Percentiles rank a stretch among this genome's conserved stretches.
Conservation (phyloP, 35 echinoderm and acorn worm genomes). For the Amphiura filiformis region DNA sequence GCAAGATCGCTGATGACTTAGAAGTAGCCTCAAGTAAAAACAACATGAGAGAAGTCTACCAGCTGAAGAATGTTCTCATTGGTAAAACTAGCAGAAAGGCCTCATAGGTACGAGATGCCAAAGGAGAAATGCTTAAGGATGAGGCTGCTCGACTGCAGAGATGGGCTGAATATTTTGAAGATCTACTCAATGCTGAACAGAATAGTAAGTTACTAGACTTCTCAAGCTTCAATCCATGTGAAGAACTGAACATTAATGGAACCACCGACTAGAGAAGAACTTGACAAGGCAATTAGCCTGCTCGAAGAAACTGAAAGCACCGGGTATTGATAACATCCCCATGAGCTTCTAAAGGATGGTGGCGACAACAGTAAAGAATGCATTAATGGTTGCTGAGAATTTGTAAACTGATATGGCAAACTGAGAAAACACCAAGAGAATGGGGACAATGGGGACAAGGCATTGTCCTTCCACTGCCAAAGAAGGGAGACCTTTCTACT, state of each 20-base stretch:
- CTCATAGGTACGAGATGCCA: not conserved
- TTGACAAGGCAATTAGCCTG: slow-evolving; percentile 9
- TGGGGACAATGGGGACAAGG: not conserved
- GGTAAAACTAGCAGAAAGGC: not conserved
- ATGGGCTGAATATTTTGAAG: slow-evolving; percentile 13
- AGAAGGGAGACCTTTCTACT: slow-evolving; percentile 22
- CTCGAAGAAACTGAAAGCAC: slow-evolving; percentile 10
- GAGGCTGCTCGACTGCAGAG: slow-evolving; percentile 1
- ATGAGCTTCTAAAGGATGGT: slow-evolving; percentile 27
- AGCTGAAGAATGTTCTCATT: not conserved
- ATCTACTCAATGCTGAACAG: slow-evolving; percentile 7
- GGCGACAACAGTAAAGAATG: not conserved
- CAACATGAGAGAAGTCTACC: slow-evolving; percentile 31
- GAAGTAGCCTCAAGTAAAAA: too few relatives aligned
- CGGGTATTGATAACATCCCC: slow-evolving; percentile 14
- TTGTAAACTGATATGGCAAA: slow-evolving; percentile 8
- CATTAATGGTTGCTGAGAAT: not conserved
- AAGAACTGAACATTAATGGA: slow-evolving; percentile 9
- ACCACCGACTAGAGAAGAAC: not conserved
- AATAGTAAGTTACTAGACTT: not conserved
- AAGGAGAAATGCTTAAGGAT: slow-evolving; percentile 1
- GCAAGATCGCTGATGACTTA: not conserved
- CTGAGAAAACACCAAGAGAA: not conserved
- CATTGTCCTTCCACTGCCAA: not conserved
- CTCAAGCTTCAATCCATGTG: not conserved